Evolutionary conservation across 2,888 invertebrate species (phyloP), one percentile per base, ranked within the genome.

Genomic region (Agrotis exclamationis): DNA sequence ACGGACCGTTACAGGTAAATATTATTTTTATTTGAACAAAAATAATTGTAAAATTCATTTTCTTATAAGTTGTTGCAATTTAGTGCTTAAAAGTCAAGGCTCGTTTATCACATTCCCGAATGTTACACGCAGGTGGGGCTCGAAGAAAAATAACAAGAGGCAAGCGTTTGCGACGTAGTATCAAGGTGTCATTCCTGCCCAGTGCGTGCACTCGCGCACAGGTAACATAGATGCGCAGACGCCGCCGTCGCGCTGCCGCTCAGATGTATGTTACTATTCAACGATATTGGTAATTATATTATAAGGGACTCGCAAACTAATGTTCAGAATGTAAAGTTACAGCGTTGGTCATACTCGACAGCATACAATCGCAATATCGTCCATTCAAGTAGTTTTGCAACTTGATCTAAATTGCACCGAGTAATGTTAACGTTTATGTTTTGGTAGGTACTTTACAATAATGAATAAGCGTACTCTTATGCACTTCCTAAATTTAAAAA

Each of bases 61-160:
- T 60, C 14, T 22, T 24, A 13, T 20, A 13, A 68, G 14, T 14
- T 48, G 3, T 54, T 16, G 53, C 5, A 44, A 48, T 22, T 22
- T 45, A 51, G 7, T 67, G 5, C 2, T 44, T 44, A 44, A 9
- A 24, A 14, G 5, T n/a, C 4, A 20, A 24, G 14, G 24, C 18
- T 39, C 5, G 22, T 24, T 14, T 22, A 47, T 14, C 14, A 47
- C 53, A 71, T 39, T 39, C 11, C 2, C 2, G 4, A 39, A 22
- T 53, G 9, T 44, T 56, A n/a, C 65, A 56, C 85, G 45, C 95
- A 97, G 97, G 93, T 96, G 90, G 96, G 93, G 85, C 92, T 96
- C 87, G 95, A 95, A 93, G 96, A 96, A 89, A 96, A 96, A 96
- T 97, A 97, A 97, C 96, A 94, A 87, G 87, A 85, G 82, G 78